phyloP scores from a whole-genome alignment of 92 coral and sea anemone species.

The Plumapathes pennacea region DNA sequence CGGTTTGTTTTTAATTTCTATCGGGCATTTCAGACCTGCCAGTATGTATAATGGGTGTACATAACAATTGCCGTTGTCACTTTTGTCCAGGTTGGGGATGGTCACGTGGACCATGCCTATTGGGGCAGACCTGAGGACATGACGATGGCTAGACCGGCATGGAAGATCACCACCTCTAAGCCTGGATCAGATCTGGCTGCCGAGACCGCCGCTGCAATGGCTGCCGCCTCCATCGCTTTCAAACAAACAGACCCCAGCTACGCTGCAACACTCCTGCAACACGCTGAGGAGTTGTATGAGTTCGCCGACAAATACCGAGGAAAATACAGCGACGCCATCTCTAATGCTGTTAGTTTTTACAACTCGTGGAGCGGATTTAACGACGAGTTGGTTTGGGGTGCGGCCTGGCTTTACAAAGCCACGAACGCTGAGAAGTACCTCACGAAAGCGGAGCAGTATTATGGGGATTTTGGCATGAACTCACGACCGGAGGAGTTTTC shows the following conservation, averaged over 20 bases:
- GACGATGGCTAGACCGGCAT: conserved; percentile 15
- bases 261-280: conserved; percentile 25
- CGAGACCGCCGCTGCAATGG: conserved; percentile 58
- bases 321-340: conserved; percentile 18
- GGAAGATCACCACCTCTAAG: neutral
- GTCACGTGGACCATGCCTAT: conserved; percentile 30
- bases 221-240: conserved; percentile 56
- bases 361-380: conserved; percentile 11
- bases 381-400: conserved; percentile 57
- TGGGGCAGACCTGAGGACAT: conserved; percentile 64
- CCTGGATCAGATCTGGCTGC: conserved; percentile 65
- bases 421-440: conserved; percentile 18
- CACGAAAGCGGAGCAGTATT: conserved; percentile 39
- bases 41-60: too few species aligned
- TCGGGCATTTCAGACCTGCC: neutral
- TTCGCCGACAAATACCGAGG: conserved; percentile 42
- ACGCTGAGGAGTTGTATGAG: conserved; percentile 23
- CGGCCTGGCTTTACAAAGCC: conserved; percentile 54
- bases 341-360: conserved; percentile 6
- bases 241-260: conserved; percentile 43
- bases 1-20: neutral
- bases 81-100: conserved; percentile 42
- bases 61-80: too few species aligned
- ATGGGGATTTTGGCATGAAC: conserved; percentile 21
- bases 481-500: conserved; percentile 58